These are phyloP conservation scores for Pseudopodoces humilis DNA, from an alignment of 2,113 vertebrate species.

Conservation along the genomic window DNA sequence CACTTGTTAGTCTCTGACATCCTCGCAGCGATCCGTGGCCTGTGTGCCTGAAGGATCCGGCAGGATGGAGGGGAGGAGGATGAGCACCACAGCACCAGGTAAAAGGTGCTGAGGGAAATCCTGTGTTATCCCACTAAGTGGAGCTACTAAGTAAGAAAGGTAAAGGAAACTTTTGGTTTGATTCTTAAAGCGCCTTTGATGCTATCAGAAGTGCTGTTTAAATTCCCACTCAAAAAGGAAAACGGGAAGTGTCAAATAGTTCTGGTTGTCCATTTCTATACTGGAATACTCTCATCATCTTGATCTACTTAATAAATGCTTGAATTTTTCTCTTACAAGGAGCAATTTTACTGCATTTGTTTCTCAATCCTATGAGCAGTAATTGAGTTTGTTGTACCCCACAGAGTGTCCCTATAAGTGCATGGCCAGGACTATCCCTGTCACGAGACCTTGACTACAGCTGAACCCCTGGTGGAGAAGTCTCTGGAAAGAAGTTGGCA, in stretches of 20 bases:
- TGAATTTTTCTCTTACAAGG: neutral
- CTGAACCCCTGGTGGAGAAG: neutral
- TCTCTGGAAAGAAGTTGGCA: neutral
- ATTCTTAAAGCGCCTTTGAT: neutral
- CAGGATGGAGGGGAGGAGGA: neutral
- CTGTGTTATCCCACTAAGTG: neutral
- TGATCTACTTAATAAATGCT: neutral
- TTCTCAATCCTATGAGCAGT: neutral
- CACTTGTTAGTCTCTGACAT: neutral
- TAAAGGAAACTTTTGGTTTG: neutral
- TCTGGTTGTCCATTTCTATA: neutral
- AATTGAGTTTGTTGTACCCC: neutral
- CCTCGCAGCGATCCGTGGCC: fast-evolving
- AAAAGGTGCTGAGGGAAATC: neutral
- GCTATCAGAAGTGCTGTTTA: neutral
- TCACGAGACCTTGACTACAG: neutral
- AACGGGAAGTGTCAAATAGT: neutral
- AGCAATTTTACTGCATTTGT: neutral
- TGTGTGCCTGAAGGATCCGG: neutral
- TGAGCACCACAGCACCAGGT: neutral
- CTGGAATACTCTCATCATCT: neutral
- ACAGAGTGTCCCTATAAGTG: neutral
- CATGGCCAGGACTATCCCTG: neutral
- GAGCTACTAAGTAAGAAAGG: constrained; percentile 35
- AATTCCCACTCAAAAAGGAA: neutral